These are phyloP conservation scores for Saturnia japonica DNA, from an alignment of 2,888 invertebrate species.

Conservation along the genomic window DNA sequence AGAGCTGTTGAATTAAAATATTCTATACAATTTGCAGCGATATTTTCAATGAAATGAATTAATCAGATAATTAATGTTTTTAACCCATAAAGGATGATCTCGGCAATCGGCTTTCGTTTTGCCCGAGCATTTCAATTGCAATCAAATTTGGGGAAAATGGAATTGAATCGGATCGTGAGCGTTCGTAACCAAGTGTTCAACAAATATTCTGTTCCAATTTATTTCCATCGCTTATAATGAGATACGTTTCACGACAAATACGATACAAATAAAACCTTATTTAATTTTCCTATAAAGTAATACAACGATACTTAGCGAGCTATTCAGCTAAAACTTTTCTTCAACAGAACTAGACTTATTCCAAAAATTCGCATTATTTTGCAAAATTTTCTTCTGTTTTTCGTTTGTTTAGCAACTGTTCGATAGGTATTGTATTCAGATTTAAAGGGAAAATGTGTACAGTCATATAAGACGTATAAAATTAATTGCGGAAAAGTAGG, in stretches of 20 bases:
- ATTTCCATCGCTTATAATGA: slow-evolving; percentile 73
- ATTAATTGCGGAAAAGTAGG: too few species aligned
- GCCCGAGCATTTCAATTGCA: slow-evolving; percentile 68
- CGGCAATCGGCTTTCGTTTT: slow-evolving; percentile 63
- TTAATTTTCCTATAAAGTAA: slow-evolving; percentile 65
- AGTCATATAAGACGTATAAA: too few species aligned
- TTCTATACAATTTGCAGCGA: neutral
- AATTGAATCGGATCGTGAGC: slow-evolving; percentile 65
- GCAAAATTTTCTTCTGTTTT: neutral
- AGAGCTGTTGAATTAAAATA: neutral
- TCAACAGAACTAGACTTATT: slow-evolving; percentile 29
- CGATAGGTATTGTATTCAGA: too few species aligned
- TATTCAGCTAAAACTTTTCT: slow-evolving; percentile 38
- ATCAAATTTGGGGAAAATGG: slow-evolving; percentile 77
- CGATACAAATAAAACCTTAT: slow-evolving; percentile 60
- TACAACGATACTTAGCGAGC: slow-evolving; percentile 37
- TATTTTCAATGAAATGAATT: slow-evolving; percentile 11
- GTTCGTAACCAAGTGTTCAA: slow-evolving; percentile 71
- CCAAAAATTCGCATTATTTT: neutral
- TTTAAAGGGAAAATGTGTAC: too few species aligned
- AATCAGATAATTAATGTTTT: slow-evolving; percentile 39
- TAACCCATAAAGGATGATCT: slow-evolving; percentile 54
- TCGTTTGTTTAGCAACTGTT: neutral
- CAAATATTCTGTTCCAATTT: slow-evolving; percentile 77
- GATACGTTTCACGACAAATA: slow-evolving; percentile 66